Base-by-base conservation (phyloP, 1,140 invertebrate genomes). In the Drosophila suzukii region DNA sequence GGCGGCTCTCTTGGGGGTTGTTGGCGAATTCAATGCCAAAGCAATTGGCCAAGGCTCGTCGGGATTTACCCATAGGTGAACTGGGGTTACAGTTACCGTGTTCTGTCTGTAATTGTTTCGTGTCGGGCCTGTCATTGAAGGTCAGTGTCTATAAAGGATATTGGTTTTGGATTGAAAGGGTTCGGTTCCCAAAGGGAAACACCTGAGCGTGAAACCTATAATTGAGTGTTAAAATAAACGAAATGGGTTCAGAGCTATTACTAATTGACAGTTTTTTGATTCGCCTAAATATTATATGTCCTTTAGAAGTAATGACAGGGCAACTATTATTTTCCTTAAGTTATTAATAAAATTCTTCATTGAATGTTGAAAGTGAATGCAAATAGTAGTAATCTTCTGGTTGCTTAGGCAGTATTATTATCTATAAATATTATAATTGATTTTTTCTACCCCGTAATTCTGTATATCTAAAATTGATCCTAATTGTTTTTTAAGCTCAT, bases 1-100 rank as follows among this genome's bases (percentile, higher is more conserved):
- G 70, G 65, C 47, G 75, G 55, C 41, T 47, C 38, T 7, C 20
- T 32, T 41, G 20, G 55, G 59, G 65, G 66, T 72, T 46, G 41
- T 54, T 75, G 57, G 70, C 59, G 10, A 78, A 82, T 73, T 75
- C 83, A 78, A 82, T 88, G 79, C 77, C 83, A 76, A 71, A 88
- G 36, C 71, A 77, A 62, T 70, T 77, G 75, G 61, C 60, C 27
- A 58, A 66, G 53, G 75, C 39, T 65, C 20, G 36, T 63, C 78
- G 73, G 83, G 65, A 82, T 68, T 75, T 85, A 43, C 65, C 12
- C 12, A 27, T n/a, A 43, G 44, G 13, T 39, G 3, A 12, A 15
- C 60, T 20, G 55, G 60, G 38, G 55, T 60, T 38, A 61, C 36
- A 58, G 47, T 59, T 38, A 60, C 41, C 44, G 24, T 51, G 39